phyloP scores from a whole-genome alignment of 2,797 vertebrate species.

The Sebastes hopkinsi region DNA sequence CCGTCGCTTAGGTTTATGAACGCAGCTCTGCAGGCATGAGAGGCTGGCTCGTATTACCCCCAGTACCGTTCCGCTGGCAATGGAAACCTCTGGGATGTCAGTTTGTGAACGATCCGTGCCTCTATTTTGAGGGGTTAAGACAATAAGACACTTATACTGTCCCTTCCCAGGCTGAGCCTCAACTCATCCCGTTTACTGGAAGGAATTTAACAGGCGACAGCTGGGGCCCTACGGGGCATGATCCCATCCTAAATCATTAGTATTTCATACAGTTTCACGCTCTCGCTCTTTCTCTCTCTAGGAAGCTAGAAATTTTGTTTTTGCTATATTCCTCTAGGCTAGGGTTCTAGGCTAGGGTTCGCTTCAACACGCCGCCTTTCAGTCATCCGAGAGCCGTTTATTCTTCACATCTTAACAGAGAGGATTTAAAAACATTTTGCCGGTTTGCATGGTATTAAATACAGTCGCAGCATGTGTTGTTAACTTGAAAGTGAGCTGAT shows the following conservation, averaged over 20 bases:
- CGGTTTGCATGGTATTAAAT: not conserved
- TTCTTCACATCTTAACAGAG: not conserved
- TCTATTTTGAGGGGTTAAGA: slow-evolving; percentile 58
- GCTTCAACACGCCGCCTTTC: not conserved
- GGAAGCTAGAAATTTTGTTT: not conserved
- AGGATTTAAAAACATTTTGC: not conserved
- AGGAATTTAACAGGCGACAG: slow-evolving; percentile 80
- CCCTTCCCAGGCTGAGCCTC: slow-evolving; percentile 59
- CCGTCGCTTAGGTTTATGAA: not conserved
- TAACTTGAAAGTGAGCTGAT: slow-evolving; percentile 17
- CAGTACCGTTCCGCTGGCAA: not conserved
- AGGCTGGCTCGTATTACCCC: slow-evolving; percentile 51
- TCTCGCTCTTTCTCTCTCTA: not conserved
- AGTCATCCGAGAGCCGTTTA: not conserved
- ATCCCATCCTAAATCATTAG: slow-evolving; percentile 75
- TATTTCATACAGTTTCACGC: slow-evolving; percentile 38
- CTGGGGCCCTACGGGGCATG: slow-evolving; percentile 58
- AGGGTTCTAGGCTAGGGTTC: not conserved
- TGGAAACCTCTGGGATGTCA: slow-evolving; percentile 46
- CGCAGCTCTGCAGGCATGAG: slow-evolving; percentile 17
- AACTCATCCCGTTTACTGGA: slow-evolving; percentile 72
- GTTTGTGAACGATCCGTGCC: slow-evolving; percentile 31
- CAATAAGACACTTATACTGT: slow-evolving; percentile 74
- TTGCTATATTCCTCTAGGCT: not conserved
- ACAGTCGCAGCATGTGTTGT: not conserved